These are phyloP conservation scores for Netelia inedita DNA, from an alignment of 2,888 invertebrate species.

Conservation along the genomic window DNA sequence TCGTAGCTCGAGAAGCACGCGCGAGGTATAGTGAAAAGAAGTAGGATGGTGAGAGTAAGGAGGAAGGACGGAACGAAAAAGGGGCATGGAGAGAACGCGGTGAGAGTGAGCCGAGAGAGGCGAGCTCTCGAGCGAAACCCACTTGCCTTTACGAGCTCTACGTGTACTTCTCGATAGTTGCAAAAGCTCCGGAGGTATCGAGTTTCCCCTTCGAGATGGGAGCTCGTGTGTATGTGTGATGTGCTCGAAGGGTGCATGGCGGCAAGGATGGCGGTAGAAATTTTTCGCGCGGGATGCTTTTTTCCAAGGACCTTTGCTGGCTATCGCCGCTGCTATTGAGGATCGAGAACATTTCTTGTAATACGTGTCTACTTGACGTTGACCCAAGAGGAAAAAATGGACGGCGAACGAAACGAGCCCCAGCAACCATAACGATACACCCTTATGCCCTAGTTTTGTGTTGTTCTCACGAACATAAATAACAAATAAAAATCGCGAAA, in stretches of 20 bases:
- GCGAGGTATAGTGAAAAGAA: conserved; percentile 45
- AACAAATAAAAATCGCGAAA: neutral
- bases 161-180: conserved; percentile 76
- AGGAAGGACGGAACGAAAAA: conserved; percentile 45
- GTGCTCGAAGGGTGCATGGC: conserved; percentile 2
- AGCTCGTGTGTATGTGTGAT: conserved; percentile 24
- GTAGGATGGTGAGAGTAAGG: conserved; percentile 54
- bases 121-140: conserved; percentile 73
- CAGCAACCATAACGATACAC: conserved; percentile 34
- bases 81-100: conserved; percentile 59
- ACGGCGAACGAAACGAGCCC: conserved; percentile 33
- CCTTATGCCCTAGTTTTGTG: conserved; percentile 18
- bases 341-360: conserved; percentile 61
- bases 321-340: neutral
- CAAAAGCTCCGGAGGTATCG: conserved; percentile 73
- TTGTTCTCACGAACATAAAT: neutral
- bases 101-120: conserved; percentile 29
- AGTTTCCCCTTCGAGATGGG: conserved; percentile 63
- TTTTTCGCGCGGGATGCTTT: conserved; percentile 43
- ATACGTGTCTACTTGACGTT: conserved; percentile 49
- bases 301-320: conserved; percentile 27
- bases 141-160: conserved; percentile 78
- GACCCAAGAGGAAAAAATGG: conserved; percentile 18
- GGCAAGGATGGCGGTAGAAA: conserved; percentile 14
- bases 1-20: conserved; percentile 22